phyloP scores from a whole-genome alignment of 2,888 invertebrate genomes.

The Allophyes oxyacanthae region DNA sequence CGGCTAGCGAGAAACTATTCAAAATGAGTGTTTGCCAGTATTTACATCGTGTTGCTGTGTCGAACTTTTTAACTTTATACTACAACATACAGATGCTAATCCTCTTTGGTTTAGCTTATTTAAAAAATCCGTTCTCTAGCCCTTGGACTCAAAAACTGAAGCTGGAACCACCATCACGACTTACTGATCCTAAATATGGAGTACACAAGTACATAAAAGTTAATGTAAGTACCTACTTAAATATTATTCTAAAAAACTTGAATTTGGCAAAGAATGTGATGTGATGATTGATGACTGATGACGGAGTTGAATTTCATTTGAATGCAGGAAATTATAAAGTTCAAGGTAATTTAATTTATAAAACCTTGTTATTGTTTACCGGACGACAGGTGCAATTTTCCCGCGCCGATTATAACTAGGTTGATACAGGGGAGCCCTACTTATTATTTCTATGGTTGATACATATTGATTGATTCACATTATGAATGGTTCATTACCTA shows the following conservation, averaged over 20 bases:
- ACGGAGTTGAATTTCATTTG: background rate
- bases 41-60: constrained; percentile 62
- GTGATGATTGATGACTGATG: too few species aligned
- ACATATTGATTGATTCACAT: background rate
- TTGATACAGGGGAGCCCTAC: too few species aligned
- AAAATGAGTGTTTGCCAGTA: constrained; percentile 61
- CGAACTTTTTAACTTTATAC: constrained; percentile 68
- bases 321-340: background rate
- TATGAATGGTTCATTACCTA: too few species aligned
- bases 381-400: constrained; percentile 13
- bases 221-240: constrained; percentile 79
- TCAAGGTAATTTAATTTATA: background rate
- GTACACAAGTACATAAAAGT: constrained; percentile 87
- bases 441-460: background rate
- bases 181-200: constrained; percentile 86
- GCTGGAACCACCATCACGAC: constrained; percentile 81
- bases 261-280: background rate
- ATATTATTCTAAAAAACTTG: background rate
- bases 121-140: constrained; percentile 72
- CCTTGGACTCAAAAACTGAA: constrained; percentile 77
- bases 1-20: constrained; percentile 7
- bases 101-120: constrained; percentile 64
- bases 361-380: background rate
- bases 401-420: background rate
- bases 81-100: constrained; percentile 63